Evolutionary conservation across 2,888 invertebrate genomes (phyloP).

Genomic region (Erebia aethiops): DNA sequence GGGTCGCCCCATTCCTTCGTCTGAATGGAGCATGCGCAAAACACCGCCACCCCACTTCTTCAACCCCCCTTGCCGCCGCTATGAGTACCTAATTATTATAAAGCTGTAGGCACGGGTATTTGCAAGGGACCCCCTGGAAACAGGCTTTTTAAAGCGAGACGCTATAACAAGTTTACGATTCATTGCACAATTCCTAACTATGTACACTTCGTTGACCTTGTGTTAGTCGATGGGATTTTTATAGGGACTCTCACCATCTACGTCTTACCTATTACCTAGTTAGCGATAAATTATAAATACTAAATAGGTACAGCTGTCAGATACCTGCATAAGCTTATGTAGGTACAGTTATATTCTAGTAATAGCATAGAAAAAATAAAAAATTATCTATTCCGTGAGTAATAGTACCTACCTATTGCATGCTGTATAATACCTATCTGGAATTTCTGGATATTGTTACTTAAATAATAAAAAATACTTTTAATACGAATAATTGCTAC

Average conservation of each 20-base stretch:
- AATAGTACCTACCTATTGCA: too few species aligned
- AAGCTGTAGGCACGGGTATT: conserved; percentile 47
- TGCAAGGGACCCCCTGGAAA: conserved; percentile 51
- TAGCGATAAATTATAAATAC: too few species aligned
- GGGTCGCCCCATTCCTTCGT: conserved; percentile 58
- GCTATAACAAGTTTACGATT: conserved; percentile 39
- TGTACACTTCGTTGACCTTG: conserved; percentile 35
- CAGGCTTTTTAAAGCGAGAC: conserved; percentile 41
- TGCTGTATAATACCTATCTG: too few species aligned
- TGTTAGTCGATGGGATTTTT: conserved; percentile 11
- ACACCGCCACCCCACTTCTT: conserved; percentile 58
- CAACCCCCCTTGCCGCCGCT: conserved; percentile 57
- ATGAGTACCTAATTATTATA: conserved; percentile 44
- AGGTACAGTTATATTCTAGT: too few species aligned
- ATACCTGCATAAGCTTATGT: too few species aligned
- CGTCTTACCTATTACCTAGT: too few species aligned
- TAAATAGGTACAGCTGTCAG: too few species aligned
- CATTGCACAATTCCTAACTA: conserved; percentile 29
- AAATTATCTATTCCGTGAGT: too few species aligned
- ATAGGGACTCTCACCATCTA: not conserved
- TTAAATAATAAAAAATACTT: too few species aligned
- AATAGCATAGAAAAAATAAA: too few species aligned
- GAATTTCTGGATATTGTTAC: too few species aligned
- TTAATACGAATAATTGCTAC: too few species aligned
- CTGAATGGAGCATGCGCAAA: conserved; percentile 77